A percentile compares a stretch with the other conserved stretches of the same genome.
Conservation (phyloP, 2,797 vertebrate genomes). For the Odontamblyopus rebecca region DNA sequence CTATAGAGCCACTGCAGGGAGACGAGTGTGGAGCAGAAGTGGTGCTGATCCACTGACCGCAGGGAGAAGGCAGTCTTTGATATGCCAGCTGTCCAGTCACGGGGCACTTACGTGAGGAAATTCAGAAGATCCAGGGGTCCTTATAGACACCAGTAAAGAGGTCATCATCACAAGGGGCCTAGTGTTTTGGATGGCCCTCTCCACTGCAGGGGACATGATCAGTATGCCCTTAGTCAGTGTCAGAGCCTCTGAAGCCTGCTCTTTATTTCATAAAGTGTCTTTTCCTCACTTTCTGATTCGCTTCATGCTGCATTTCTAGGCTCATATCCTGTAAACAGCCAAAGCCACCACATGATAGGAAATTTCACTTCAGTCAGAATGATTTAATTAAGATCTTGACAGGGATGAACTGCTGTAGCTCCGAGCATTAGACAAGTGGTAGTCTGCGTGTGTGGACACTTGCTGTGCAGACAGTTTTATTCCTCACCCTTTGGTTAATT, state of each 20-base stretch:
- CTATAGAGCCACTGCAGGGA: conserved; percentile 14
- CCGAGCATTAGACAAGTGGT: conserved; percentile 45
- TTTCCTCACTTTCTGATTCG: conserved; percentile 8
- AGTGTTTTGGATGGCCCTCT: conserved; percentile 56
- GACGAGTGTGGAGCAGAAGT: conserved; percentile 21
- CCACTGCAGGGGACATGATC: conserved; percentile 13
- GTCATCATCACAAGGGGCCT: conserved; percentile 56
- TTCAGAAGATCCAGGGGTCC: conserved; percentile 33
- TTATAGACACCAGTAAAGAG: conserved; percentile 54
- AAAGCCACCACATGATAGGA: conserved; percentile 45
- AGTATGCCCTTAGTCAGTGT: conserved; percentile 17
- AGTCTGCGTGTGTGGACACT: conserved; percentile 35
- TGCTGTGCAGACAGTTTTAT: conserved; percentile 20
- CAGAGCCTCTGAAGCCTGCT: conserved; percentile 13
- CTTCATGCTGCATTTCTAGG: conserved; percentile 30
- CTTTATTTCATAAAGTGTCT: conserved; percentile 16
- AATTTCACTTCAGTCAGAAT: conserved; percentile 58
- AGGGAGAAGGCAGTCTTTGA: conserved; percentile 63
- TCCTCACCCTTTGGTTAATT: conserved; percentile 11
- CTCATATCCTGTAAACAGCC: conserved; percentile 40
- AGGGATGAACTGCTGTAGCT: conserved; percentile 34
- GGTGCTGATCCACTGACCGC: conserved; percentile 29
- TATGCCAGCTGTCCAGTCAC: conserved; percentile 70
- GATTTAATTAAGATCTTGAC: conserved; percentile 61
- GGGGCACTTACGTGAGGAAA: conserved; percentile 49